Base-by-base conservation (phyloP, 2,888 invertebrate species). In the Folsomia manolachei region DNA sequence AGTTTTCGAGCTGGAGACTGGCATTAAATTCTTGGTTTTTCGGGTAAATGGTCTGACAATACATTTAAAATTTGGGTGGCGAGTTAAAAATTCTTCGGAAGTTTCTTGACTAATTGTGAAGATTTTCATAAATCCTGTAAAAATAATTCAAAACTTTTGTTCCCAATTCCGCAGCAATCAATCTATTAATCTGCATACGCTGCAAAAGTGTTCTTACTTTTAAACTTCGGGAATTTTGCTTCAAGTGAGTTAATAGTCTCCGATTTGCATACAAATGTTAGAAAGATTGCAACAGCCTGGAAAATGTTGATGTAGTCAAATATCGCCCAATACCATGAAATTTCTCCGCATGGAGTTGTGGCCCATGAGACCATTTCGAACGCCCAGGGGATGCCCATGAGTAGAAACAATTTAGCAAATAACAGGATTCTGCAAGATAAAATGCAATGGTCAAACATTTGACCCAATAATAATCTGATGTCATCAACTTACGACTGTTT, bases 301-400 rank as follows among this genome's bases (percentile, higher is more conserved):
- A 78, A 71, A 63, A 79, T 75, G 53, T 79, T 78, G 2, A 81
- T 62, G 61, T 78, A 52, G 66, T 80, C 79, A 19, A 74, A 60
- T 1, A 81, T 68, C 14, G 72, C 39, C 79, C 79, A 80, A 23
- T 73, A 79, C 70, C 78, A 78, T 1, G 74, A 62, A 1, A 73
- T 62, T 21, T 39, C 27, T 9, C 65, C 74, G 9, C 71, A 71
- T 18, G 64, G 52, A 4, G 70, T 72, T 1, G 62, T 65, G 7
- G 70, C 68, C 65, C 75, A 79, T 1, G 78, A 78, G 19, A 81
- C 76, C 11, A 81, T 71, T 66, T 80, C 77, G 26, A 79, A 79
- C 9, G 70, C 63, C 81, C 81, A 81, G 4, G 79, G 75, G n/a
- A 79, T 52, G 24, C 79, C 80, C 80, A 78, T 80, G 1, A 81